Conservation (phyloP, 2,797 vertebrate genomes). For the Acomys russatus region DNA sequence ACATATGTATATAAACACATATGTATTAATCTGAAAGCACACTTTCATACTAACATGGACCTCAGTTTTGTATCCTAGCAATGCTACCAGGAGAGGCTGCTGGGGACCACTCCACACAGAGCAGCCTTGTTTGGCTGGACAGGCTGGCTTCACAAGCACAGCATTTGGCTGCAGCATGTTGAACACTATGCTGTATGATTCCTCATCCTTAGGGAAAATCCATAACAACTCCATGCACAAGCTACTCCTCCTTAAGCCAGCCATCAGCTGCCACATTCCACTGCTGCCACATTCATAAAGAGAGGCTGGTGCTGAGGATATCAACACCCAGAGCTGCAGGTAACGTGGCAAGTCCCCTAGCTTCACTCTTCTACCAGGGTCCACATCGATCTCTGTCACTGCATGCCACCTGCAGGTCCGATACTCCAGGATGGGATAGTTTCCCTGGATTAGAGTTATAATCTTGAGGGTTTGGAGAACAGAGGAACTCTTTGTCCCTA, state of each 20-base stretch:
- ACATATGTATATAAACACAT: neutral
- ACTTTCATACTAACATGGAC: conserved; percentile 57
- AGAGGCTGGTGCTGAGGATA: neutral
- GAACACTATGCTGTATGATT: conserved; percentile 69
- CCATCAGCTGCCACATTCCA: conserved; percentile 64
- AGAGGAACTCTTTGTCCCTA: neutral
- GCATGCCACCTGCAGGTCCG: neutral
- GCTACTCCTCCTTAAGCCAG: conserved; percentile 14
- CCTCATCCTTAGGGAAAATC: conserved; percentile 72
- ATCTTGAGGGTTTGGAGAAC: neutral
- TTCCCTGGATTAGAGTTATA: neutral
- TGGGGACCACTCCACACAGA: conserved; percentile 38
- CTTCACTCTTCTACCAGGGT: neutral
- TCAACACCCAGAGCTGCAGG: neutral
- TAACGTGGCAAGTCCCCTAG: neutral
- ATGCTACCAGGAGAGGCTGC: conserved; percentile 64
- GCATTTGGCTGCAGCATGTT: conserved; percentile 71
- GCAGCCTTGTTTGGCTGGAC: neutral
- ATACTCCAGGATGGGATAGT: neutral
- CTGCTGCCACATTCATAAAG: conserved; percentile 7
- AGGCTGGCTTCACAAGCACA: conserved; percentile 45
- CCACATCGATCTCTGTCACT: neutral
- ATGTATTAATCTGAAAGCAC: conserved; percentile 62
- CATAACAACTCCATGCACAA: neutral
- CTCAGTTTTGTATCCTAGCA: conserved; percentile 78